Conservation (phyloP, 2,888 invertebrate genomes). For the Mythimna vitellina region DNA sequence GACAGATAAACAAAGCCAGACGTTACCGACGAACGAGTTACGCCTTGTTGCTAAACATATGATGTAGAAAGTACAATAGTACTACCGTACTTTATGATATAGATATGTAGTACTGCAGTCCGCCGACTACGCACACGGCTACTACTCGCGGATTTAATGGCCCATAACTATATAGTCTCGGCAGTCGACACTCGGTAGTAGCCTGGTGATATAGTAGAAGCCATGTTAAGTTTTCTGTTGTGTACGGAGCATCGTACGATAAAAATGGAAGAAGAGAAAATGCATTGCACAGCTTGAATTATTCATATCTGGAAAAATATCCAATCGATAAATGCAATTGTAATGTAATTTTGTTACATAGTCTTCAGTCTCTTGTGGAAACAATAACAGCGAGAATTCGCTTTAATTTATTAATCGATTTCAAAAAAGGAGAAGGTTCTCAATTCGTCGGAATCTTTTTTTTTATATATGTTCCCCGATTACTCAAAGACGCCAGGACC, state of each 20-base stretch:
- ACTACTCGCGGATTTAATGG: conserved; percentile 38
- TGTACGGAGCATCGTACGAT: background rate
- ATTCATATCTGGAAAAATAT: background rate
- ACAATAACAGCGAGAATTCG: background rate
- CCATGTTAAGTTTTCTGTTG: background rate
- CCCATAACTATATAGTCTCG: conserved; percentile 41
- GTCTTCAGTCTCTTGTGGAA: background rate
- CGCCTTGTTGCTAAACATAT: conserved; percentile 11
- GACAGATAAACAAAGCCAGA: conserved; percentile 2
- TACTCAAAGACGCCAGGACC: no score
- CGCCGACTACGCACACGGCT: conserved; percentile 20
- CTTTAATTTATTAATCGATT: no score
- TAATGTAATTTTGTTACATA: background rate
- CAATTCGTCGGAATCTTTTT: no score
- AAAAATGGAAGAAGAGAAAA: conserved; percentile 14
- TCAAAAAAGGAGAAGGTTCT: no score
- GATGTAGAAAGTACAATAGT: background rate
- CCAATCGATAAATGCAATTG: background rate
- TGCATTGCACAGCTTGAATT: no score
- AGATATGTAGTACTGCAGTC: conserved; percentile 1
- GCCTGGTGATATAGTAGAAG: conserved; percentile 21
- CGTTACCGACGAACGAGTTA: background rate
- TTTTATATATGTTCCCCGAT: no score
- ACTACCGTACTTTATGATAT: background rate
- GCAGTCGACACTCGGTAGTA: conserved; percentile 14